Conservation (phyloP, 1,140 invertebrate species). For the Galleria mellonella region DNA sequence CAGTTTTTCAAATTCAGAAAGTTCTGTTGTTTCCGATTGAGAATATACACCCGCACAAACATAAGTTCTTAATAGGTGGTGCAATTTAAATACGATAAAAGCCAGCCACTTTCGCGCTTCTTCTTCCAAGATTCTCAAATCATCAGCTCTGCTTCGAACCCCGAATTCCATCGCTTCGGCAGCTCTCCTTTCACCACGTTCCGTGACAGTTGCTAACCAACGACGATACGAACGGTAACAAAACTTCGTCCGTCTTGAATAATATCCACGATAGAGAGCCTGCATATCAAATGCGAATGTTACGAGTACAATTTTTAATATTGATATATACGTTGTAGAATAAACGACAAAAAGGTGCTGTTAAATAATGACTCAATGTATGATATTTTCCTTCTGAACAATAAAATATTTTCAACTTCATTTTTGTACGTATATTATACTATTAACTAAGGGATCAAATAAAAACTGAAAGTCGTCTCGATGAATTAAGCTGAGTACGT, state of each 20-base stretch:
- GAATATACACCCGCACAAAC: slow-evolving; percentile 64
- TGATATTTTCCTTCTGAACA: too few relatives aligned
- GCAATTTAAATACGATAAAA: slow-evolving; percentile 67
- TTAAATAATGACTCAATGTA: too few relatives aligned
- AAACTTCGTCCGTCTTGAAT: slow-evolving; percentile 56
- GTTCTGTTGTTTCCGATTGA: slow-evolving; percentile 37
- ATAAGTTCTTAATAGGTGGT: slow-evolving; percentile 64
- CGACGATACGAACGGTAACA: slow-evolving; percentile 55
- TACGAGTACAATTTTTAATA: too few relatives aligned
- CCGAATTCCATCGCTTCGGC: slow-evolving; percentile 54
- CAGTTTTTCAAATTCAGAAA: slow-evolving; percentile 63
- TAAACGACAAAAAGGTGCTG: too few relatives aligned
- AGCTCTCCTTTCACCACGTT: slow-evolving; percentile 48
- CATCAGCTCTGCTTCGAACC: slow-evolving; percentile 49
- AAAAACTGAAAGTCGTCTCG: too few relatives aligned
- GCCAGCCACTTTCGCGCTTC: slow-evolving; percentile 62
- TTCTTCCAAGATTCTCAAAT: slow-evolving; percentile 55
- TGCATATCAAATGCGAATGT: slow-evolving; percentile 13
- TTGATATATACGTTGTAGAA: too few relatives aligned
- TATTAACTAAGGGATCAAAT: too few relatives aligned
- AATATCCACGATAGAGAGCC: slow-evolving; percentile 58
- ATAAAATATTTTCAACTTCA: too few relatives aligned
- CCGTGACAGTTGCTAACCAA: slow-evolving; percentile 52
- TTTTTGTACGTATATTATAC: too few relatives aligned
- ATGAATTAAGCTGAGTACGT: too few relatives aligned